Evolutionary conservation across 2,113 vertebrate genomes (phyloP).

Genomic region (Salvelinus namaycush): DNA sequence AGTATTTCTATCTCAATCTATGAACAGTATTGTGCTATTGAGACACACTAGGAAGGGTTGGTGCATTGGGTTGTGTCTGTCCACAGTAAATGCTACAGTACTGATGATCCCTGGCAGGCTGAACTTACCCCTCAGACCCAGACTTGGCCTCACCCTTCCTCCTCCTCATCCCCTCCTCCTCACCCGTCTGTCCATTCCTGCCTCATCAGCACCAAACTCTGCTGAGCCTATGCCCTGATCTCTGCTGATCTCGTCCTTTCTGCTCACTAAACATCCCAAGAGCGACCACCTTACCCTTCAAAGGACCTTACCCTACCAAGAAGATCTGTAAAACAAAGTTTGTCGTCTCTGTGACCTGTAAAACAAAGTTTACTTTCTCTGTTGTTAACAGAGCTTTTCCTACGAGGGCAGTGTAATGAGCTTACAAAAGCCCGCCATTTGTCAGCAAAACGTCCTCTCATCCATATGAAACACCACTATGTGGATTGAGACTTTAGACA

Average conservation of each 20-base stretch:
- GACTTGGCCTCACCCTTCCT: background rate
- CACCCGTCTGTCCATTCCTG: background rate
- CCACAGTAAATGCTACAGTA: background rate
- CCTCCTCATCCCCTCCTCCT: no score
- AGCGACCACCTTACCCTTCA: background rate
- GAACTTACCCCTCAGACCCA: background rate
- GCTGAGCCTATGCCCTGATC: background rate
- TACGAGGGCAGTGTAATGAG: no score
- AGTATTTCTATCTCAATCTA: background rate
- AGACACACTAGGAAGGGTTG: background rate
- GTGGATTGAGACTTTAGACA: no score
- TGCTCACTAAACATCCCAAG: background rate
- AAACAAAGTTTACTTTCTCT: no score
- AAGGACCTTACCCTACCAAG: background rate
- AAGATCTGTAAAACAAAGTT: no score
- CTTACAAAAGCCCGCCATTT: no score
- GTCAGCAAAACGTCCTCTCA: no score
- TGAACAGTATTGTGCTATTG: background rate
- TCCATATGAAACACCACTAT: no score
- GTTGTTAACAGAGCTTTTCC: no score
- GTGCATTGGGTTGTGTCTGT: background rate
- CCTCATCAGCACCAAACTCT: background rate
- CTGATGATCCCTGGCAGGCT: background rate
- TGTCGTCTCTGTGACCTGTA: no score
- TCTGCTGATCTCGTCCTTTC: background rate